Conservation (phyloP, 2,888 invertebrate species). For the Gymnosoma rotundatum region DNA sequence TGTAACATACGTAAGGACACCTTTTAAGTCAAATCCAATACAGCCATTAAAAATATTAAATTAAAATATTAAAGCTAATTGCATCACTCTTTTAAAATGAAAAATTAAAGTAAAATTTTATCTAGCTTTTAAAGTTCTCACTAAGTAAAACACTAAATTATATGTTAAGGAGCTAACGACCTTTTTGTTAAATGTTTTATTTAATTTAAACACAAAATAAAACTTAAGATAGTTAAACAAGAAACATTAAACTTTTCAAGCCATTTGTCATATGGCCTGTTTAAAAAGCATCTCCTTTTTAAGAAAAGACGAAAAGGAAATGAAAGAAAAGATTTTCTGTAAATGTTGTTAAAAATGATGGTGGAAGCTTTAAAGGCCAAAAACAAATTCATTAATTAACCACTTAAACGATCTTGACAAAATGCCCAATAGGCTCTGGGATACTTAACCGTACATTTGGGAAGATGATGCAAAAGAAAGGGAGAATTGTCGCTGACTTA, state of each 20-base stretch:
- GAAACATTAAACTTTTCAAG: slow-evolving; percentile 42
- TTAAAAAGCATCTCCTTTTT: not conserved
- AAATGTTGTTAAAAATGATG: not conserved
- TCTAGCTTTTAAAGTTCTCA: not conserved
- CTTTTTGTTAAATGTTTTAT: slow-evolving; percentile 3
- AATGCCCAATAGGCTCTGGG: slow-evolving; percentile 19
- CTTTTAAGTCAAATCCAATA: no score
- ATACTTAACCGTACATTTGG: not conserved
- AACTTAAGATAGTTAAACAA: not conserved
- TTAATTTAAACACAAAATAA: not conserved
- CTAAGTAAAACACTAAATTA: slow-evolving; percentile 26
- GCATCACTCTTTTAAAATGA: no score
- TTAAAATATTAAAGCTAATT: no score
- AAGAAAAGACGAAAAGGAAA: no score
- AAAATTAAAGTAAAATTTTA: not conserved
- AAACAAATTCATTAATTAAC: slow-evolving; percentile 46
- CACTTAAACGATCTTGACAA: slow-evolving; percentile 47
- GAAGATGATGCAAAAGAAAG: not conserved
- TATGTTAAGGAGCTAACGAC: slow-evolving; percentile 25
- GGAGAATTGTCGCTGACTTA: slow-evolving; percentile 33
- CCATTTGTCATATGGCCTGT: slow-evolving; percentile 33
- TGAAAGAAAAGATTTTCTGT: slow-evolving; percentile 21
- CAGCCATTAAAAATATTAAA: no score
- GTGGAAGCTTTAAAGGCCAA: slow-evolving; percentile 12
- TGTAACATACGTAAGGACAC: no score